Percentiles rank a stretch among this genome's conserved stretches.
Evolutionary conservation across 1,140 invertebrate species (phyloP).

Genomic region (Rhopalosiphum maidis): DNA sequence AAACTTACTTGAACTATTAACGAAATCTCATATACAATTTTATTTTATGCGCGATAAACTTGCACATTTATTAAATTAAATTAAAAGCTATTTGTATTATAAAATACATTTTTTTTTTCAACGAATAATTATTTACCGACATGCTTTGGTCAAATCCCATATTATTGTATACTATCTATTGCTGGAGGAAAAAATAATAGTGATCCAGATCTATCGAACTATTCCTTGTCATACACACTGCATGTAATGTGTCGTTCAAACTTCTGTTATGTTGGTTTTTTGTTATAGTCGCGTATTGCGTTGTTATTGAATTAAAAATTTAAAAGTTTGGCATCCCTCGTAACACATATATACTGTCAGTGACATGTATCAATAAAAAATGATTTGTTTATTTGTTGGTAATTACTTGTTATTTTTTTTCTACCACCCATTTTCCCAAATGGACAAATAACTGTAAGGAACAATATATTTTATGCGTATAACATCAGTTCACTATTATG

Average conservation of each 20-base stretch:
- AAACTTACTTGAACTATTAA: too few relatives aligned
- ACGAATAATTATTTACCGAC: neutral
- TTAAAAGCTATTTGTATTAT: neutral
- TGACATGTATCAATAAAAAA: neutral
- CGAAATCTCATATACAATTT: neutral
- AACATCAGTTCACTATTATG: neutral
- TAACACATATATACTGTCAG: neutral
- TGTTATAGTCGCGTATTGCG: neutral
- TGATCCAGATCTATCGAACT: neutral
- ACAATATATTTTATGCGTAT: neutral
- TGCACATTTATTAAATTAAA: neutral
- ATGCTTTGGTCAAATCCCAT: neutral
- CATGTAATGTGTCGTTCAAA: neutral
- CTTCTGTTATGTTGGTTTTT: neutral
- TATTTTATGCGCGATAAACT: neutral
- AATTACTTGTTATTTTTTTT: neutral
- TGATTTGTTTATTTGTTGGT: neutral
- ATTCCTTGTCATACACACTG: neutral
- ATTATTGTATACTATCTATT: neutral
- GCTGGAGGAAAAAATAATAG: neutral
- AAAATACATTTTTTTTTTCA: neutral
- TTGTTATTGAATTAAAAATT: neutral
- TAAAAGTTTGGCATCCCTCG: neutral
- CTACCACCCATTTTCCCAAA: neutral
- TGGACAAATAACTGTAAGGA: neutral